These are phyloP conservation scores for Drosophila affinis DNA, from an alignment of 2,888 invertebrate species.

Conservation along the genomic window DNA sequence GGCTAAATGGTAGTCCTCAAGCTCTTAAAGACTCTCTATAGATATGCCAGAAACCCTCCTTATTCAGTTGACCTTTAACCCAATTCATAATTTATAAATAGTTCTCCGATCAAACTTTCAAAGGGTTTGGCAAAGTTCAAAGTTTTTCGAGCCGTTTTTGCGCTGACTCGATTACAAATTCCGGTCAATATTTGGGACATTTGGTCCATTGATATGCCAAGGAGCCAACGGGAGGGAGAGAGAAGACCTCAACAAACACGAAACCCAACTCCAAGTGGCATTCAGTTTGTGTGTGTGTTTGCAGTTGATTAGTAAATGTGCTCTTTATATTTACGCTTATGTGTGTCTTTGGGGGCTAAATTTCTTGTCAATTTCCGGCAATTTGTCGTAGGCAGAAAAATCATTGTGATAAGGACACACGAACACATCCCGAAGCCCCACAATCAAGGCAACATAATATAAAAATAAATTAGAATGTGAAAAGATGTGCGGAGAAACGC, in stretches of 20 bases:
- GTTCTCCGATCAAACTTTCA: slow-evolving; percentile 22
- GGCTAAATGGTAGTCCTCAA: too few species aligned
- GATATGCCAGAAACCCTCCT: not conserved
- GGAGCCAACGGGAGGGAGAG: slow-evolving; percentile 27
- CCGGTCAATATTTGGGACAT: slow-evolving; percentile 35
- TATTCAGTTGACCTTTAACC: slow-evolving; percentile 20
- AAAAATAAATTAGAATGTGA: slow-evolving; percentile 77
- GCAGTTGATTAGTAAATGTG: slow-evolving; percentile 43
- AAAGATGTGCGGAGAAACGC: slow-evolving; percentile 64
- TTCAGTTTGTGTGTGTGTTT: slow-evolving; percentile 9
- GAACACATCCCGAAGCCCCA: slow-evolving; percentile 62
- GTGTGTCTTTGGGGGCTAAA: slow-evolving; percentile 43
- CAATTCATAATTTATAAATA: slow-evolving; percentile 35
- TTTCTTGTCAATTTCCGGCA: slow-evolving; percentile 80
- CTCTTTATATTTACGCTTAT: slow-evolving; percentile 23
- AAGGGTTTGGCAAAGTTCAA: slow-evolving; percentile 34
- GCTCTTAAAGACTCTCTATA: too few species aligned
- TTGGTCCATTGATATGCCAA: slow-evolving; percentile 59
- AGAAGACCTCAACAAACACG: slow-evolving; percentile 56
- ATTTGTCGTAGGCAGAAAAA: slow-evolving; percentile 63
- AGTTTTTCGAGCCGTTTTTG: slow-evolving; percentile 17
- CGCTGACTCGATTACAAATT: slow-evolving; percentile 39
- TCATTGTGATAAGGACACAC: slow-evolving; percentile 43
- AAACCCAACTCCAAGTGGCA: slow-evolving; percentile 37
- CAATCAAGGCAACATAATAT: slow-evolving; percentile 75